Evolutionary conservation across 2,888 invertebrate species (phyloP), one percentile per base, ranked within the genome.

Genomic region (Odontocerum albicorne): DNA sequence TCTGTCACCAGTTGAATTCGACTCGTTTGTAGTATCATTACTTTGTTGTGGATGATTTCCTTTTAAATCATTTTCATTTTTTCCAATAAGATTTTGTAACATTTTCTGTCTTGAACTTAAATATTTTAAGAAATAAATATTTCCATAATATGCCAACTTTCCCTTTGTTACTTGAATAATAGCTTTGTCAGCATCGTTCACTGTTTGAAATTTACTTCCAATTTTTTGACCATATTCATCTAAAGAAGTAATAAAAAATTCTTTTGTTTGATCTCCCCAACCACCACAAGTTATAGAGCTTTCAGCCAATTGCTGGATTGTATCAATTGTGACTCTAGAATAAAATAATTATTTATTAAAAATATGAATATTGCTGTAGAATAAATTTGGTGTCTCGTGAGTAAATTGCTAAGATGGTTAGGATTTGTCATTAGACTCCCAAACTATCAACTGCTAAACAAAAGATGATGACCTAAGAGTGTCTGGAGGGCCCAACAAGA

Each of bases 61-160:
- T 0, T 64, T 63, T n/a, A n/a, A n/a, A 2, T 66, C 62, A n/a
- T 15, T 2, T 19, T 62, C 63, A 39, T 73, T 73, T 4, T 65
- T 65, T 1, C 62, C 59, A 8, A 65, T 64, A n/a, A 69, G 64
- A 3, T 60, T 54, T 43, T 43, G 40, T 3, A 59, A 59, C 43
- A 67, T 63, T 55, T 67, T 66, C 36, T 82, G 72, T 59, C 78
- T 79, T 1, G 85, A 83, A 27, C 84, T 80, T 1, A 86, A 73
- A 63, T 86, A 81, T 60, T 84, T 83, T 3, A 92, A 70, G 63
- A 83, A 87, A 65, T 87, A 83, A 7, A 81, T 75, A 66, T 89
- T 92, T 64, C 92, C 92, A 62, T 90, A 93, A 64, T 90, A 89
- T 0, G 90, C 89, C 63, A 87, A 87, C 6, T 79, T 72, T 2